These are phyloP conservation scores for Ellobium chinense DNA, from an alignment of 2,888 invertebrate species.

Conservation along the genomic window DNA sequence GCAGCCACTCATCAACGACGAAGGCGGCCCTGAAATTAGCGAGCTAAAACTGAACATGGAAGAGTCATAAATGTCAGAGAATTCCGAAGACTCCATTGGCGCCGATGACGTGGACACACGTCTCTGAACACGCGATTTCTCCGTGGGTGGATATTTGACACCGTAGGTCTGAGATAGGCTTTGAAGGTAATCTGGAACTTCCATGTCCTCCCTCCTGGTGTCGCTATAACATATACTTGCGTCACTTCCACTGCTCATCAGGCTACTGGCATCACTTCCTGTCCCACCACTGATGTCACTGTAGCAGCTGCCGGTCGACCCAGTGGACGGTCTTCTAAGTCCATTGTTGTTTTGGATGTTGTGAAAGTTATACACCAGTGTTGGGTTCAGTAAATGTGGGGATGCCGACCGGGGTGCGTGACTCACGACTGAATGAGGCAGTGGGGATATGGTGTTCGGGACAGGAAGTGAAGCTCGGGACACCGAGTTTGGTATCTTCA, in stretches of 20 bases:
- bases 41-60: constrained; percentile 20
- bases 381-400: not conserved
- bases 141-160: not conserved
- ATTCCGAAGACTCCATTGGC: not conserved
- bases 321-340: not conserved
- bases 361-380: not conserved
- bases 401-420: not conserved
- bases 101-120: not conserved
- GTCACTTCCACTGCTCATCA: constrained; percentile 15
- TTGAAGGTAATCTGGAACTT: not conserved
- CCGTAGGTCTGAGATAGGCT: not conserved
- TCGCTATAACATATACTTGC: not conserved
- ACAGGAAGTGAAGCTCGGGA: no score
- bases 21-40: not conserved
- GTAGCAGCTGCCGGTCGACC: not conserved
- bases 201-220: not conserved
- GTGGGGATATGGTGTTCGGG: not conserved
- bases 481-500: no score
- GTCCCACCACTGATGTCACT: not conserved
- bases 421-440: not conserved
- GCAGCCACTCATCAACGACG: no score
- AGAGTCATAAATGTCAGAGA: constrained; percentile 23
- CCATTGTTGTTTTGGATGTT: not conserved
- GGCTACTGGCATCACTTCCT: constrained; percentile 3
- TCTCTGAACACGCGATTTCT: not conserved